Percentiles rank a stretch among this genome's conserved stretches.
These are phyloP conservation scores for Lophius americanus DNA, from an alignment of 2,797 vertebrate species.

Conservation along the genomic window DNA sequence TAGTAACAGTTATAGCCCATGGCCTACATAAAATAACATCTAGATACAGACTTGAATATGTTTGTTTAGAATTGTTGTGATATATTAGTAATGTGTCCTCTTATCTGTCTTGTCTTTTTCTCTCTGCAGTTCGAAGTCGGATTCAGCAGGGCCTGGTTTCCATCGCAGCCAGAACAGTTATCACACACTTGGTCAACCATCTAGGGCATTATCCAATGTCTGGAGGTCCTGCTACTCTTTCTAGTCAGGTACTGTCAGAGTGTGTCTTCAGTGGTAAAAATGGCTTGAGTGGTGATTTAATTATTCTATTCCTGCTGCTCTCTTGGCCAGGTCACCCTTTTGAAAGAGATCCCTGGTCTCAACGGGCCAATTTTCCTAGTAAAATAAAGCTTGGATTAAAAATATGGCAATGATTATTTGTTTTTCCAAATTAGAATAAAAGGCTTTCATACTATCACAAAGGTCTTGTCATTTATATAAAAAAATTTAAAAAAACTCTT, in stretches of 20 bases:
- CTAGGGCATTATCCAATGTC: conserved; percentile 98
- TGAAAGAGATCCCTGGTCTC: too few species aligned
- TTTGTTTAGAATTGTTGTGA: too few species aligned
- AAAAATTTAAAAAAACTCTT: neutral
- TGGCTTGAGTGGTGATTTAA: neutral
- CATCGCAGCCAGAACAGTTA: conserved; percentile 95
- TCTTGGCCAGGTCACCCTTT: too few species aligned
- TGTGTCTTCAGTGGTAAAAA: neutral
- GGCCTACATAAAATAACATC: neutral
- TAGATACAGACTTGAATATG: too few species aligned
- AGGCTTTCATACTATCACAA: neutral
- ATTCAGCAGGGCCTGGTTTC: conserved; percentile 97
- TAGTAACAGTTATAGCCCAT: neutral
- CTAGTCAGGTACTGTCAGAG: conserved; percentile 83
- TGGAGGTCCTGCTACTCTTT: conserved; percentile 95
- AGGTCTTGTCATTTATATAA: neutral
- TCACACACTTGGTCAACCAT: conserved; percentile 97
- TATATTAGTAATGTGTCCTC: neutral
- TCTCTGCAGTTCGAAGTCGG: conserved; percentile 88
- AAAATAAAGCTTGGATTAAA: neutral
- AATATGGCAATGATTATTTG: neutral
- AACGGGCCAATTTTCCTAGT: neutral
- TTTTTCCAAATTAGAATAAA: neutral
- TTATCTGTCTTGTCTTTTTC: conserved; percentile 11
- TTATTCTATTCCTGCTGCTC: neutral